Conservation (phyloP, 2,113 vertebrate species). For the Pipra filicauda region DNA sequence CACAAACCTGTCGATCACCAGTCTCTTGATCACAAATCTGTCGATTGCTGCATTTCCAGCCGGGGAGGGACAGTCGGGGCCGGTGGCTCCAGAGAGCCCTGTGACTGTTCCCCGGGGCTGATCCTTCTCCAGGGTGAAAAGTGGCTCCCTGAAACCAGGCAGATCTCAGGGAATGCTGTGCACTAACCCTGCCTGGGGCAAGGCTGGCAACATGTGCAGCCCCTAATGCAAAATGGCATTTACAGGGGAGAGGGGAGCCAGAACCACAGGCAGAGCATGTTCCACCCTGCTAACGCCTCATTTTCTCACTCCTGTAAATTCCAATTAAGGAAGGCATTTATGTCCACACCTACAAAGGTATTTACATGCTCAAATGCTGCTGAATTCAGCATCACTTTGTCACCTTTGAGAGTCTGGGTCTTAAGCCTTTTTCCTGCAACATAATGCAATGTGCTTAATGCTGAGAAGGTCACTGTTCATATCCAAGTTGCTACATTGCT, state of each 20-base stretch:
- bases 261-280: neutral
- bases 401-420: neutral
- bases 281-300: neutral
- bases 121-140: neutral
- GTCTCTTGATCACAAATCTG: neutral
- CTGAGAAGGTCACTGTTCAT: neutral
- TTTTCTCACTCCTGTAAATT: neutral
- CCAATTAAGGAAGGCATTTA: neutral
- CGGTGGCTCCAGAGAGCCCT: neutral
- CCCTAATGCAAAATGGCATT: neutral
- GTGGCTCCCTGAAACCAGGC: neutral
- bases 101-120: neutral
- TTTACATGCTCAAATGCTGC: neutral
- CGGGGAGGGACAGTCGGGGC: neutral
- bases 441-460: neutral
- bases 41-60: neutral
- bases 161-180: neutral
- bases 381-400: neutral
- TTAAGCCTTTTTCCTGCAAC: neutral
- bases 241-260: neutral
- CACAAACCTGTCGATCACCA: neutral
- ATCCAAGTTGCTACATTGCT: neutral
- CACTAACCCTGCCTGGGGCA: neutral
- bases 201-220: neutral
- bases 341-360: neutral